These are phyloP conservation scores for Leptopterna dolabrata DNA, from an alignment of 2,888 invertebrate genomes.

Conservation along the genomic window DNA sequence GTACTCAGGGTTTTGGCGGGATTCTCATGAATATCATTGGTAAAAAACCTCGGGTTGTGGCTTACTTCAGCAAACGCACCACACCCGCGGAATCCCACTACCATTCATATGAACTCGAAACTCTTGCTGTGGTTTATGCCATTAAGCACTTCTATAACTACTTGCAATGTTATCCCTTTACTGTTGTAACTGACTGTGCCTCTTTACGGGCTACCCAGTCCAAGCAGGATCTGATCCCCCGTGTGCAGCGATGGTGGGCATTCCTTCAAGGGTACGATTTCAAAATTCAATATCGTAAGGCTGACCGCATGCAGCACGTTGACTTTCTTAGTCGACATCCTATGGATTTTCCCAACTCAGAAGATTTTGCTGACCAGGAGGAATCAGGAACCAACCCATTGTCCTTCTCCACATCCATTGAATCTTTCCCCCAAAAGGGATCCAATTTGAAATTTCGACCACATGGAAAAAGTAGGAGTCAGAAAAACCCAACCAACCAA, in stretches of 20 bases:
- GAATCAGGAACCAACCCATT: too few relatives aligned
- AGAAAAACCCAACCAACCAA: too few relatives aligned
- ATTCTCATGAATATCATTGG: slow-evolving; percentile 23
- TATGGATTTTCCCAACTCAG: neutral
- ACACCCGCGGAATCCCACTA: neutral
- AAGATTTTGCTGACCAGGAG: neutral
- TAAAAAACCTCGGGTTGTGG: slow-evolving; percentile 9
- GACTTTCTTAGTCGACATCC: slow-evolving; percentile 63
- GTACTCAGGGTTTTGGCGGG: slow-evolving; percentile 5
- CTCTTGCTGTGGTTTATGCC: too few relatives aligned
- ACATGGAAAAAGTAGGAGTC: neutral
- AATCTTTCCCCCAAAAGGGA: too few relatives aligned
- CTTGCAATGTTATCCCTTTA: slow-evolving; percentile 64
- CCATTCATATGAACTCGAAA: slow-evolving; percentile 36
- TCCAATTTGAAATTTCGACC: slow-evolving; percentile 1
- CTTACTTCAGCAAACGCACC: slow-evolving; percentile 40
- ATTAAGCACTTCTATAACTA: slow-evolving; percentile 65
- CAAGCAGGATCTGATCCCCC: slow-evolving; percentile 64
- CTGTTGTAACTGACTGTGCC: slow-evolving; percentile 65
- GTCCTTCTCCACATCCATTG: too few relatives aligned
- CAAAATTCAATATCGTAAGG: slow-evolving; percentile 61
- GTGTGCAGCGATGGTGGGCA: slow-evolving; percentile 65
- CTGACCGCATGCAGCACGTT: slow-evolving; percentile 63
- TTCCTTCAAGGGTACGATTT: slow-evolving; percentile 63
- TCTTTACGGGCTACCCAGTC: slow-evolving; percentile 63